A percentile compares a stretch with the other conserved stretches of the same genome.
Conservation (phyloP, 2,113 vertebrate species). For the Lathamus discolor region DNA sequence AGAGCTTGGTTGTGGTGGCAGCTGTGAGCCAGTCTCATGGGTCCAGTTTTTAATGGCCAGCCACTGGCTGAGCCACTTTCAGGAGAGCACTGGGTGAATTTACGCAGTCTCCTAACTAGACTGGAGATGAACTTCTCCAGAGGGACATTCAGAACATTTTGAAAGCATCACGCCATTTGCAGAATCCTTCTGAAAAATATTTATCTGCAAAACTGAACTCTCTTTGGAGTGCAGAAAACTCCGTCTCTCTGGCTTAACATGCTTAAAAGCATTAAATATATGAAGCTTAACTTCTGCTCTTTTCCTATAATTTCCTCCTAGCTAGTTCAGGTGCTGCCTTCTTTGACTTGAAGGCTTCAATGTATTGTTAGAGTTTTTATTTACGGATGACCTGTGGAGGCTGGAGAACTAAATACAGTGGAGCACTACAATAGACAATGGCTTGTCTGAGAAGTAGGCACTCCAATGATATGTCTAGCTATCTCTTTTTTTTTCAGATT, state of each 20-base stretch:
- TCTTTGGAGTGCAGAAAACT: not conserved
- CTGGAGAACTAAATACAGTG: not conserved
- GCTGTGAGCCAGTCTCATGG: not conserved
- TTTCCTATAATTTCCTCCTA: not conserved
- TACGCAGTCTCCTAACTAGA: not conserved
- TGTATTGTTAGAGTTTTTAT: not conserved
- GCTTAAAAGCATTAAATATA: not conserved
- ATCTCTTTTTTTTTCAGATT: not conserved
- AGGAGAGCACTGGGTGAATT: not conserved
- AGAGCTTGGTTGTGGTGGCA: not conserved
- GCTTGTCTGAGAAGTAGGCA: not conserved
- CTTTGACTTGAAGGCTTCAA: not conserved
- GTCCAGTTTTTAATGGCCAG: not conserved
- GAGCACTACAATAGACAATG: not conserved
- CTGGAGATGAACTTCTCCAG: not conserved
- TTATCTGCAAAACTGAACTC: not conserved
- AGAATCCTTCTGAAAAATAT: not conserved
- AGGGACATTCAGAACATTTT: not conserved
- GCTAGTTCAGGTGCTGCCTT: not conserved
- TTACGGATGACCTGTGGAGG: not conserved
- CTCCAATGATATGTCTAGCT: not conserved
- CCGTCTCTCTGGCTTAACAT: not conserved
- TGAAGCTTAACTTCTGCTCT: not conserved
- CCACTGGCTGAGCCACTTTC: not conserved
- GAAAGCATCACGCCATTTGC: not conserved